These are phyloP conservation scores for Cathartes aura DNA, from an alignment of 2,113 vertebrate genomes.

Conservation along the genomic window DNA sequence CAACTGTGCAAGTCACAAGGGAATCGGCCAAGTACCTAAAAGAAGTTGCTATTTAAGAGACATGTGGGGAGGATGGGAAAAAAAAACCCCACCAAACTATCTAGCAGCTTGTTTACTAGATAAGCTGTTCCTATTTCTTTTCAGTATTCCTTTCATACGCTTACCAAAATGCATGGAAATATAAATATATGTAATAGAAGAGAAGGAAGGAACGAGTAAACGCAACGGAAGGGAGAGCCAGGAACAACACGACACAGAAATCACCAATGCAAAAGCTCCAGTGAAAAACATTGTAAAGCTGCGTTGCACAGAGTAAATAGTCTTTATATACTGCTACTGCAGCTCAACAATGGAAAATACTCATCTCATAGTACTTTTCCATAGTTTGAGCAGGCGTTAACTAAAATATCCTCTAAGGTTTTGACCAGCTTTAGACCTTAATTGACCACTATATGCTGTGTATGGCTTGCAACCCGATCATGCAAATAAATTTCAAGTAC, in stretches of 20 bases:
- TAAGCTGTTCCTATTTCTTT: not conserved
- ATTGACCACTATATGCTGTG: not conserved
- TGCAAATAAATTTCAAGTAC: not conserved
- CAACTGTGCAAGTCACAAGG: not conserved
- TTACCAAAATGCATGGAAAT: not conserved
- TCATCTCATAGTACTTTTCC: not conserved
- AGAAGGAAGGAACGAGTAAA: not conserved
- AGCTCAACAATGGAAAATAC: not conserved
- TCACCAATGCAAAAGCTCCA: not conserved
- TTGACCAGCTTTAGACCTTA: not conserved
- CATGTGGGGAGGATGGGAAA: accelerated
- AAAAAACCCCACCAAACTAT: too few relatives aligned
- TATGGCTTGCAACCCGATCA: not conserved
- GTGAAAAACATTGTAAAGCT: accelerated
- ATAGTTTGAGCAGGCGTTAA: not conserved
- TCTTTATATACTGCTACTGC: not conserved
- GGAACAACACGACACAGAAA: not conserved
- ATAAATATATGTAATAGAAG: accelerated
- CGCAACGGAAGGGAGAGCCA: accelerated
- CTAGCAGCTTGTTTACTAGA: not conserved
- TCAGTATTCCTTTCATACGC: not conserved
- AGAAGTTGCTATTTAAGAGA: not conserved
- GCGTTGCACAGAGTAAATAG: accelerated
- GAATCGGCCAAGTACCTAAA: not conserved
- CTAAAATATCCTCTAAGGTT: not conserved